These are phyloP conservation scores for Heliconius erato DNA, from an alignment of 2,888 invertebrate species.

Conservation along the genomic window DNA sequence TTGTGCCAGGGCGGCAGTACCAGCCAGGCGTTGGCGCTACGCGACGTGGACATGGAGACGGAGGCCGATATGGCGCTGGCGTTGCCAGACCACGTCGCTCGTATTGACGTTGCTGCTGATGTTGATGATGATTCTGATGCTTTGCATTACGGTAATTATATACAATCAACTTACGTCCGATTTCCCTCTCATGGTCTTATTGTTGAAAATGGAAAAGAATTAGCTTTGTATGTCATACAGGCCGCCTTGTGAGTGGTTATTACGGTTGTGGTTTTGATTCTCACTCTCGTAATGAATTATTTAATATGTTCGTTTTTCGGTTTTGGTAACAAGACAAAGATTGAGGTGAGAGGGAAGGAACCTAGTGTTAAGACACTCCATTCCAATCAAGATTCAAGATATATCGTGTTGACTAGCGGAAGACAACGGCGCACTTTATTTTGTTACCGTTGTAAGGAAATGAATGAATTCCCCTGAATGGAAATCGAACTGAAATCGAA, in stretches of 20 bases:
- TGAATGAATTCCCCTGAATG: neutral
- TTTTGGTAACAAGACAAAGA: no score
- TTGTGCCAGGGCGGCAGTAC: constrained; percentile 36
- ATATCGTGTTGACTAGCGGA: neutral
- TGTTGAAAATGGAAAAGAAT: no score
- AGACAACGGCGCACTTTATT: neutral
- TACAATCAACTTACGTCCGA: neutral
- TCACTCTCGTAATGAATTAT: no score
- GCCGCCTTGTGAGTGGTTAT: no score
- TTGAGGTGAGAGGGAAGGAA: no score
- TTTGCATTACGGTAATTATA: neutral
- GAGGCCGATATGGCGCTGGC: constrained; percentile 59
- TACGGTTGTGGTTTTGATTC: no score
- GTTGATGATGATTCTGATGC: neutral
- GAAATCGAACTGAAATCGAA: no score
- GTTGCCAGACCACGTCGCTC: constrained; percentile 51
- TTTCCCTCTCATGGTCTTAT: no score
- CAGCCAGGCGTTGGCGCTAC: constrained; percentile 68
- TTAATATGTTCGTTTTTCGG: no score
- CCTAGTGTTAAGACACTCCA: no score
- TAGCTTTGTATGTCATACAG: no score
- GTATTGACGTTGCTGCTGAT: constrained; percentile 34
- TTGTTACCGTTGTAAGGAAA: neutral
- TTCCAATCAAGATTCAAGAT: neutral
- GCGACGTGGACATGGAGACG: constrained; percentile 56